Evolutionary conservation across 1,140 invertebrate genomes (phyloP), one percentile per base, ranked within the genome.

Genomic region (Drosophila burlai): DNA sequence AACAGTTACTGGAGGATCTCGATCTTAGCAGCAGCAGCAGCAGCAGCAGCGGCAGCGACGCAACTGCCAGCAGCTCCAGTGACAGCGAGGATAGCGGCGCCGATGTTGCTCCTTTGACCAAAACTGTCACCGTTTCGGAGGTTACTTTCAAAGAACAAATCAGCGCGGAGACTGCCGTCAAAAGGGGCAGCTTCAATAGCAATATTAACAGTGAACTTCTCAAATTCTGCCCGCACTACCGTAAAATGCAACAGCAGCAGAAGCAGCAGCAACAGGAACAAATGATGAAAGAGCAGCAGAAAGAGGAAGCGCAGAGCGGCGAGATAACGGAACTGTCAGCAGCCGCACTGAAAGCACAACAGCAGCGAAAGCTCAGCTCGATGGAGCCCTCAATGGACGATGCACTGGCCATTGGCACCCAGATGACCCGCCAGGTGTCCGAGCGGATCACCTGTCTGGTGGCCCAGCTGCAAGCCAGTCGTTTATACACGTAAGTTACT

Each of bases 331-430:
- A 55, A 46, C 64, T 72, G 10, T 38, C 49, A 31, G 34, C 62
- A 9, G 21, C 66, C 42, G 43, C 57, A 9, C 38, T 89, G 47
- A 89, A 83, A 52, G 77, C 81, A 29, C 81, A 84, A 31, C 84
- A 89, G 46, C 85, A 84, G 43, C 78, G 85, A 42, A 89, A 87
- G 21, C 66, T 90, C 4, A 89, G 84, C 78, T 81, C 81, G 7
- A 90, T 91, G 86, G 86, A 91, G 26, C 86, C 86, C n/a, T 80
- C 83, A 11, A 90, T 86, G 86, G 86, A 91, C 49, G 90, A 92
- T 47, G 90, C 81, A n/a, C 71, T 92, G 29, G 91, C 91, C 59
- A 81, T 91, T 38, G 86, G 91, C 60, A 92, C 91, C 24, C 82
- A 91, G 66, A 80, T 91, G 78, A 92, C 91, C 26, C 89, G 85